Evolutionary conservation across 1,140 invertebrate species (phyloP).

Genomic region (Caenorhabditis briggsae): DNA sequence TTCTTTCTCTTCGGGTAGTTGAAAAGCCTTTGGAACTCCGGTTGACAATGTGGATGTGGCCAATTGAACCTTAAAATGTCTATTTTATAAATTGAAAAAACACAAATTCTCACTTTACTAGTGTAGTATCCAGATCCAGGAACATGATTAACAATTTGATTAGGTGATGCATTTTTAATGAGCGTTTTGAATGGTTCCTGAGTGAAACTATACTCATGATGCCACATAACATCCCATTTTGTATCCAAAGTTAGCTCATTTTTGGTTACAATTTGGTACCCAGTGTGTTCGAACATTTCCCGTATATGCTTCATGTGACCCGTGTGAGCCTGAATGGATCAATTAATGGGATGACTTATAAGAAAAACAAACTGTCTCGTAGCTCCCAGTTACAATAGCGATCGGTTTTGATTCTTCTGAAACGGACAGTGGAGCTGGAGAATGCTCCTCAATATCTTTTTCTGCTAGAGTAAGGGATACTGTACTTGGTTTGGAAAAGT

Average conservation of each 20-base stretch:
- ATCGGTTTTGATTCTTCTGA: not conserved
- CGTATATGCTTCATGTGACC: slow-evolving; percentile 57
- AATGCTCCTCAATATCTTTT: not conserved
- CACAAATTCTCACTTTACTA: slow-evolving; percentile 84
- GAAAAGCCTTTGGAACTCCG: slow-evolving; percentile 88
- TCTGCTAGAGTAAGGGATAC: not conserved
- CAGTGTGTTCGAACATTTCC: slow-evolving; percentile 54
- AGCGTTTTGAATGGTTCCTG: slow-evolving; percentile 67
- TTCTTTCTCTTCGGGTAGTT: slow-evolving; percentile 85
- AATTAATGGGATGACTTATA: too few relatives aligned
- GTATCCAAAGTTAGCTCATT: slow-evolving; percentile 77
- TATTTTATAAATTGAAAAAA: not conserved
- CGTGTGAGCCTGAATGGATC: slow-evolving; percentile 26
- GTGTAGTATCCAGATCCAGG: slow-evolving; percentile 94
- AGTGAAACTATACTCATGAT: slow-evolving; percentile 91
- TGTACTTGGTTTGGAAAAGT: not conserved
- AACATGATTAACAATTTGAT: slow-evolving; percentile 87
- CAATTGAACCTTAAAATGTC: slow-evolving; percentile 81
- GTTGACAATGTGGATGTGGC: slow-evolving; percentile 85
- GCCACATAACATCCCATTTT: slow-evolving; percentile 91
- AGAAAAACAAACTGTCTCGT: slow-evolving; percentile 9
- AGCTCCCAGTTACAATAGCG: slow-evolving; percentile 33
- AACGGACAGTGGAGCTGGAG: too few relatives aligned
- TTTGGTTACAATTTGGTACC: slow-evolving; percentile 54
- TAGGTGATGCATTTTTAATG: slow-evolving; percentile 53